A percentile compares a stretch with the other conserved stretches of the same genome.
These are phyloP conservation scores for Diaprepes abbreviatus DNA, from an alignment of 2,888 invertebrate genomes.

Conservation along the genomic window DNA sequence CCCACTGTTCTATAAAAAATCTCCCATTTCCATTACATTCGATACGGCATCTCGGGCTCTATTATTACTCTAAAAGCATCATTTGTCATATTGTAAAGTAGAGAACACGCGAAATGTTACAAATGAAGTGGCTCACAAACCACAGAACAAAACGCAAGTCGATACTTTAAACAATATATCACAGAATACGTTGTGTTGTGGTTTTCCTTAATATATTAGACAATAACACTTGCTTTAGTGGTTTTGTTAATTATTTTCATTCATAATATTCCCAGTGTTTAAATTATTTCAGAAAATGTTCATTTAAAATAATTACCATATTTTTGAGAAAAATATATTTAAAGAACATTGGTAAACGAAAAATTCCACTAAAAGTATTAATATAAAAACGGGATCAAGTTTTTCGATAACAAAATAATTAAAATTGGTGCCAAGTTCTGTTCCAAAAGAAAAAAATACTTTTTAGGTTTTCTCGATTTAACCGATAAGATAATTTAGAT, in stretches of 20 bases:
- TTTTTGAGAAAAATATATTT: too few relatives aligned
- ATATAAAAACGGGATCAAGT: too few relatives aligned
- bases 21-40: background rate
- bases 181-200: slow-evolving; percentile 5
- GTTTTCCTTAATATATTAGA: background rate
- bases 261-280: too few relatives aligned
- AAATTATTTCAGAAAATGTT: too few relatives aligned
- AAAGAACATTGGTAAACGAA: too few relatives aligned
- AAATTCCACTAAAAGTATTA: too few relatives aligned
- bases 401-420: too few relatives aligned
- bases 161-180: slow-evolving; percentile 41
- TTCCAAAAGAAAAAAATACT: too few relatives aligned
- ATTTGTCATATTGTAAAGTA: slow-evolving; percentile 37
- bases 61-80: slow-evolving; percentile 36
- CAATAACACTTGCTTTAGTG: background rate
- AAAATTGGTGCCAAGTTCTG: too few relatives aligned
- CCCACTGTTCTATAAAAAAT: background rate
- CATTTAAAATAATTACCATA: too few relatives aligned
- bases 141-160: slow-evolving; percentile 33
- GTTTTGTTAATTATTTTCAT: background rate
- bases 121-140: slow-evolving; percentile 33
- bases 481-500: too few relatives aligned
- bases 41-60: slow-evolving; percentile 10
- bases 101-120: slow-evolving; percentile 15
- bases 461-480: too few relatives aligned